Base-by-base conservation (phyloP, 2,888 invertebrate species). In the Ectemnius cavifrons region DNA sequence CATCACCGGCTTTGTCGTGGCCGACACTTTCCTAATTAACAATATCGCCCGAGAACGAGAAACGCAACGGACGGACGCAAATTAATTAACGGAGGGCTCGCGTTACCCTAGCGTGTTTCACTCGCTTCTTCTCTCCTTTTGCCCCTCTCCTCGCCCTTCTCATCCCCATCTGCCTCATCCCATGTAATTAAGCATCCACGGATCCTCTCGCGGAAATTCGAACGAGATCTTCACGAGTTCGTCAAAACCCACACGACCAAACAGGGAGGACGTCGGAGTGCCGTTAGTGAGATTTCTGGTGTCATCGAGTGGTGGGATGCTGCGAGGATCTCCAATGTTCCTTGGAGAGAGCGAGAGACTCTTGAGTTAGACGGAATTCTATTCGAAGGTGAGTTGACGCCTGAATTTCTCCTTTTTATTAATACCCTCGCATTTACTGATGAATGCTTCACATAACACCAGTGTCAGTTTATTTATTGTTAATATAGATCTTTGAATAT, bases 1-100 rank as follows among this genome's bases (percentile, higher is more conserved):
- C 60, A 57, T 16, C 45, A 63, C 18, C 6, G 5, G 16, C 47
- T 57, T 46, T 62, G 69, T 66, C 37, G 27, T 16, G 46, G 18
- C 49, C 47, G 63, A 65, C 61, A 20, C 49, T 27, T 6, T 49
- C 49, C 60, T 79, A 79, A 81, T 79, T 79, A 79, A 75, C 60
- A 45, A 57, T 47, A 58, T 63, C 59, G 8, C 59, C 46, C 56
- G 60, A 65, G 68, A 46, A 45, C 62, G 63, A 68, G 67, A 67
- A 65, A 70, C 57, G 56, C 20, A 45, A n/a, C 63, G 49, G 57
- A 58, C 60, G 63, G 64, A 69, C 66, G 62, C 64, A 62, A 72
- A 80, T 78, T 81, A 80, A 80, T 80, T 81, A 78, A 81, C 78
- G 73, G 56, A 59, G 56, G 49, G 37, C 28, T 62, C 47, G 20